These are phyloP conservation scores for Melanerpes formicivorus DNA, from an alignment of 2,113 vertebrate species.

Conservation along the genomic window DNA sequence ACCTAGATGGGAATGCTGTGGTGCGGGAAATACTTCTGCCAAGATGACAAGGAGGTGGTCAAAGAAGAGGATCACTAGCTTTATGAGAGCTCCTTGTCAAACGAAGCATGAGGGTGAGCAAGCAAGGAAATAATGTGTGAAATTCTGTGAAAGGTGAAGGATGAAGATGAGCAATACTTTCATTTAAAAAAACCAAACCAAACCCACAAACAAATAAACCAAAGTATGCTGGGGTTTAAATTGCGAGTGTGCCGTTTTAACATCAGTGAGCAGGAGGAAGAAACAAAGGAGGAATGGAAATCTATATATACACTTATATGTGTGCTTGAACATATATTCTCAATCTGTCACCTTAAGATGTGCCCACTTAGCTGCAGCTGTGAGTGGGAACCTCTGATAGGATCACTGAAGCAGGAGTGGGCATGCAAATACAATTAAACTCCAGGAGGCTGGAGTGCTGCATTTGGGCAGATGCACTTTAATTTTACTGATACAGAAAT, in stretches of 20 bases:
- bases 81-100: slow-evolving; percentile 10
- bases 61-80: slow-evolving; percentile 17
- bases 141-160: not conserved
- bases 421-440: slow-evolving; percentile 57
- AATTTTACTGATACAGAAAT: slow-evolving; percentile 36
- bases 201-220: not conserved
- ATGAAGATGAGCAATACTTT: not conserved
- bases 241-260: not conserved
- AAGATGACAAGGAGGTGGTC: slow-evolving; percentile 13
- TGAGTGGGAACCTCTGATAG: slow-evolving; percentile 54
- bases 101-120: not conserved
- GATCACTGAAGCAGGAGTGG: slow-evolving; percentile 40
- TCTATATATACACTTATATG: not conserved
- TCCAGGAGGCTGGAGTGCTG: slow-evolving; percentile 46
- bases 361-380: slow-evolving; percentile 55
- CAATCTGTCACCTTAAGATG: not conserved
- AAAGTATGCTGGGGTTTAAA: not conserved
- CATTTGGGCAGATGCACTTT: slow-evolving; percentile 41
- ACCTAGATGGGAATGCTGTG: not conserved
- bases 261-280: not conserved
- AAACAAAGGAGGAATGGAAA: slow-evolving; percentile 21
- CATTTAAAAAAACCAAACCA: not conserved
- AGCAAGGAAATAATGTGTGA: not conserved
- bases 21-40: not conserved
- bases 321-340: not conserved